Evolutionary conservation across 2,113 vertebrate genomes (phyloP), one percentile per base, ranked within the genome.

Genomic region (Ochotona princeps): DNA sequence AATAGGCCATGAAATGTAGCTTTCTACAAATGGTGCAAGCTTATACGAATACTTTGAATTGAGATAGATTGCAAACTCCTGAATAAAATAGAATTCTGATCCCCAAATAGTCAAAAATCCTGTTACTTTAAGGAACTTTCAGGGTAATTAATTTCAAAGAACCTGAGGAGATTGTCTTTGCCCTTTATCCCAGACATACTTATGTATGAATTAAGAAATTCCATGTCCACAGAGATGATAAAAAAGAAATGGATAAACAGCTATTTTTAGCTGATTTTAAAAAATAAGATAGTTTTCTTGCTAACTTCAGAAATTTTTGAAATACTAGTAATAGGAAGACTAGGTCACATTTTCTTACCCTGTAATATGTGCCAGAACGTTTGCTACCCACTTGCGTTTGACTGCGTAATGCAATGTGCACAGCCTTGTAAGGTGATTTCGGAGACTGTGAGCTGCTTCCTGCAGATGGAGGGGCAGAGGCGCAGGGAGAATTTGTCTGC

Each of bases 81-180:
- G 66, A 82, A 82, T 30, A 73, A 80, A 82, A 73, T 30, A 82
- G 11, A 65, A 57, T 75, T 69, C 76, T 47, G 20, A 70, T 79
- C 78, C 85, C 54, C 25, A 61, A 72, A 67, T 28, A 76, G n/a
- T 28, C 2, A 54, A 26, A 54, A 82, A 92, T 70, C 11, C 32
- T 87, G 13, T n/a, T 76, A 49, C 82, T 80, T 94, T 79, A 94
- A 93, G 32, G 79, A 67, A 4, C 3, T 83, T 18, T 74, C 10
- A 20, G 25, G 65, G 57, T 26, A 70, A 35, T 91, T 84, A 57
- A 89, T 95, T 88, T 91, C 25, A 4, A 95, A 90, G 38, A 86
- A 86, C n/a, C 67, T 26, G 74, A 85, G 73, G 63, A 26, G 12
- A 54, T 73, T 28, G 3, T 11, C n/a, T 90, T 91, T 89, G 65